Evolutionary conservation across 2,797 vertebrate species (phyloP), one percentile per base, ranked within the genome.

Genomic region (Astyanax mexicanus): DNA sequence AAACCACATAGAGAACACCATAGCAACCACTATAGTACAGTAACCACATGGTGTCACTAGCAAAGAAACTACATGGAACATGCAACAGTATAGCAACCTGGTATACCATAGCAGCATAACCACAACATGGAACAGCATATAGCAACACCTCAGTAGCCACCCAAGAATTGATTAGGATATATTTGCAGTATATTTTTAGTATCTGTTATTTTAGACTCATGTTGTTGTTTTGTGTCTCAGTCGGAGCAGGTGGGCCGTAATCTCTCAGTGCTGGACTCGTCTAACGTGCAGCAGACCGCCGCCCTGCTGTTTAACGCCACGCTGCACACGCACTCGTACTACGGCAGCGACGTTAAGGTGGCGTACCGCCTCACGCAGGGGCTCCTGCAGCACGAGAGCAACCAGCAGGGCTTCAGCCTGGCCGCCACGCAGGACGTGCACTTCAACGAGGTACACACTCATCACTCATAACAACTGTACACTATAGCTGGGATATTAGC

Each of bases 391-490:
- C 94, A 96, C 0, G 96, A 99, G 93, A 96, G 93, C 78, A 83
- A 29, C 67, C 96, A 98, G 89, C 91, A 91, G 0, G 97, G 97
- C 79, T 99, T 99, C 78, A 94, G 89, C 80, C 93, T 99, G 23
- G 95, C 96, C 0, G 97, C 97, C 58, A 98, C 97, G 0, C 97
- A 98, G 90, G 97, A 98, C 0, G 94, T 96, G 62, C 94, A 96
- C 86, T 99, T 99, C 89, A 98, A 96, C 0, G 96, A 98, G 97
- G 97, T 99, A 83, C 81, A 2, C 19, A 37, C 4, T 60, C 8
- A 38, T 13, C 19, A 40, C 3, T 62, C 6, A 38, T 13, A 60
- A 15, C 35, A n/a, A n/a, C n/a, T n/a, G n/a, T n/a, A n/a, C n/a
- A n/a, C n/a, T n/a, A n/a, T n/a, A n/a, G n/a, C n/a, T n/a, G n/a